Percentiles rank a stretch among this genome's conserved stretches.
Conservation (phyloP, 2,113 vertebrate genomes). For the Pagrus major region DNA sequence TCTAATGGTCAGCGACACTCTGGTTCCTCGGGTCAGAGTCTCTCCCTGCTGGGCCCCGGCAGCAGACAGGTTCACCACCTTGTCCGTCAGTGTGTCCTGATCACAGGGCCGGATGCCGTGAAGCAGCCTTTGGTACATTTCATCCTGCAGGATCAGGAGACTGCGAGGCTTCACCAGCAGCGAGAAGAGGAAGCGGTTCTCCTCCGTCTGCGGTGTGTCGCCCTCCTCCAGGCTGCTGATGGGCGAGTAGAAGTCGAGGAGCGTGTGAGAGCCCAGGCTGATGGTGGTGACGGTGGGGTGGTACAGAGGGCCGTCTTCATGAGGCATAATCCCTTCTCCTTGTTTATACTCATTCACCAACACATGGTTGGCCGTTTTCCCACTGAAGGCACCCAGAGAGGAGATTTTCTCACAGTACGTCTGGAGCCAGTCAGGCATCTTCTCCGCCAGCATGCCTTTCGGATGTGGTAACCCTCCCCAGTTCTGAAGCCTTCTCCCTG, state of each 20-base stretch:
- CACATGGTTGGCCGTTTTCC: slow-evolving; percentile 89
- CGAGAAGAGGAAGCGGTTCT: slow-evolving; percentile 84
- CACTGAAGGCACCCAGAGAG: slow-evolving; percentile 85
- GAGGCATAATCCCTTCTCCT: slow-evolving; percentile 95
- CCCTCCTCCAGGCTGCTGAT: slow-evolving; percentile 69
- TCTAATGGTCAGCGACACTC: slow-evolving; percentile 91
- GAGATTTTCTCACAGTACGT: slow-evolving; percentile 87
- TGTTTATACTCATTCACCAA: slow-evolving; percentile 91
- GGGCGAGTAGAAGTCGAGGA: slow-evolving; percentile 90
- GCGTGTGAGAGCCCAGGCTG: slow-evolving; percentile 90
- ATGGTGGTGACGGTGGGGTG: slow-evolving; percentile 92
- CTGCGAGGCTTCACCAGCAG: slow-evolving; percentile 88
- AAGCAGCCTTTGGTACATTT: slow-evolving; percentile 87
- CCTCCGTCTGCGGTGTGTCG: slow-evolving; percentile 75
- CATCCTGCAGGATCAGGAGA: slow-evolving; percentile 87
- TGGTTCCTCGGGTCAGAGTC: slow-evolving; percentile 82
- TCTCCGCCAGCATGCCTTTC: slow-evolving; percentile 90
- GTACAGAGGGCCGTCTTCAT: slow-evolving; percentile 92
- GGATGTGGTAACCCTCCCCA: slow-evolving; percentile 92
- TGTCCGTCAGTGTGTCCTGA: slow-evolving; percentile 79
- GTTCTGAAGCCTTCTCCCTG: slow-evolving; percentile 90
- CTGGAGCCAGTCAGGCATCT: slow-evolving; percentile 89
- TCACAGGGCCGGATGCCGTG: slow-evolving; percentile 84
- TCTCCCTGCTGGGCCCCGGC: slow-evolving; percentile 72
- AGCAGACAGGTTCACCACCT: slow-evolving; percentile 80